Evolutionary conservation across 2,888 invertebrate species (phyloP).

Genomic region (Idaea biselata): DNA sequence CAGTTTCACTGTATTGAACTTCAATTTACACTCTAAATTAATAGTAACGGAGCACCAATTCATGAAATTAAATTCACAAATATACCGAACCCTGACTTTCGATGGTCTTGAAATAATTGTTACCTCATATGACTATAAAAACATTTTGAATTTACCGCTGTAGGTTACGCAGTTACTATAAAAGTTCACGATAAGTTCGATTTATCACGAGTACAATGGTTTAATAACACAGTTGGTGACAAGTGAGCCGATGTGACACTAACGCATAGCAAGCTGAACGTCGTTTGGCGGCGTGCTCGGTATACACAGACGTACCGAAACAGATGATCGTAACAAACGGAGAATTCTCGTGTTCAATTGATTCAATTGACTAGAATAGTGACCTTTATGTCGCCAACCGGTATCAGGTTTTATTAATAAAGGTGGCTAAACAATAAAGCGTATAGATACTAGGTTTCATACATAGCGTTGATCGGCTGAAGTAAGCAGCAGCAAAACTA

Average conservation of each 20-base stretch:
- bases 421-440: conserved; percentile 65
- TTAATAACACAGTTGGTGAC: conserved; percentile 34
- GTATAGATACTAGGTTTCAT: conserved; percentile 75
- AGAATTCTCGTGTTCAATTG: conserved; percentile 26
- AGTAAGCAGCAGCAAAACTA: conserved; percentile 58
- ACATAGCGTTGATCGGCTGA: conserved; percentile 59
- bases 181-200: conserved; percentile 39
- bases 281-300: neutral
- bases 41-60: conserved; percentile 5
- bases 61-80: neutral
- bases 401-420: conserved; percentile 64
- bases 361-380: conserved; percentile 49
- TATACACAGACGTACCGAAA: conserved; percentile 14
- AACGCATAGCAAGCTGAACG: conserved; percentile 31
- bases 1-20: conserved; percentile 12
- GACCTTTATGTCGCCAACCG: conserved; percentile 56
- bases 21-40: neutral
- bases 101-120: neutral
- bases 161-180: conserved; percentile 38
- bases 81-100: neutral
- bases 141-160: conserved; percentile 40
- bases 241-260: conserved; percentile 41
- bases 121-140: neutral
- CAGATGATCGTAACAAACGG: conserved; percentile 20
- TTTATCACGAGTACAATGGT: conserved; percentile 39